These are phyloP conservation scores for Vanacampus margaritifer DNA, from an alignment of 2,113 vertebrate species.

Conservation along the genomic window DNA sequence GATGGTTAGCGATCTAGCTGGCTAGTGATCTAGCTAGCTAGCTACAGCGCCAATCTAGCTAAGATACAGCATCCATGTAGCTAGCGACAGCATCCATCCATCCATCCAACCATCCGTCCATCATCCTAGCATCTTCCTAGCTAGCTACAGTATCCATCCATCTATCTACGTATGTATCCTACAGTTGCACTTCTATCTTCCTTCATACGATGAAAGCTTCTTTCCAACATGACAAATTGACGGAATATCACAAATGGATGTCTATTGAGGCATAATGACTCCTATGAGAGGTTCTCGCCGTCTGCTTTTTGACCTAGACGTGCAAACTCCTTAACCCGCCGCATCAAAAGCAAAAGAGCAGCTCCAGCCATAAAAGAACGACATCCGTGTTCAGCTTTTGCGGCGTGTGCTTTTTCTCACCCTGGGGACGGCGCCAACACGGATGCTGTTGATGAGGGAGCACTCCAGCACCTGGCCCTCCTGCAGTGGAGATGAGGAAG, in stretches of 20 bases:
- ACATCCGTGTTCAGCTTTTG: conserved; percentile 1
- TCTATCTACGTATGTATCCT: neutral
- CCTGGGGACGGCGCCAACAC: conserved; percentile 85
- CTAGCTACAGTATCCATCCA: no score
- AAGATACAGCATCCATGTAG: no score
- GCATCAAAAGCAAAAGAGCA: conserved; percentile 21
- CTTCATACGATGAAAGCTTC: neutral
- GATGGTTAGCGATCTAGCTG: no score
- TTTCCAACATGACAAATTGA: neutral
- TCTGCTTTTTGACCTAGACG: conserved; percentile 18
- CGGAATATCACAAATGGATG: no score
- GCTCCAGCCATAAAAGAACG: neutral
- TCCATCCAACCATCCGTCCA: no score
- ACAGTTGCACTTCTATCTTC: conserved; percentile 11
- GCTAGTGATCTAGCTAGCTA: no score
- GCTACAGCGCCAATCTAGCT: no score
- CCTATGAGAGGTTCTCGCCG: conserved; percentile 10
- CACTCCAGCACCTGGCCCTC: conserved; percentile 97
- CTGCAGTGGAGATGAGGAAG: conserved; percentile 44
- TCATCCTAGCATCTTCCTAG: no score
- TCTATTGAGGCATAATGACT: neutral
- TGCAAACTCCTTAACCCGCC: conserved; percentile 23
- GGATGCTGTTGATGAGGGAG: conserved; percentile 96
- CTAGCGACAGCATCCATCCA: no score
- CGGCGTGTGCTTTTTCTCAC: conserved; percentile 65